phyloP scores from a whole-genome alignment of 2,797 vertebrate species.

The Microctenopoma stevenorrisi region DNA sequence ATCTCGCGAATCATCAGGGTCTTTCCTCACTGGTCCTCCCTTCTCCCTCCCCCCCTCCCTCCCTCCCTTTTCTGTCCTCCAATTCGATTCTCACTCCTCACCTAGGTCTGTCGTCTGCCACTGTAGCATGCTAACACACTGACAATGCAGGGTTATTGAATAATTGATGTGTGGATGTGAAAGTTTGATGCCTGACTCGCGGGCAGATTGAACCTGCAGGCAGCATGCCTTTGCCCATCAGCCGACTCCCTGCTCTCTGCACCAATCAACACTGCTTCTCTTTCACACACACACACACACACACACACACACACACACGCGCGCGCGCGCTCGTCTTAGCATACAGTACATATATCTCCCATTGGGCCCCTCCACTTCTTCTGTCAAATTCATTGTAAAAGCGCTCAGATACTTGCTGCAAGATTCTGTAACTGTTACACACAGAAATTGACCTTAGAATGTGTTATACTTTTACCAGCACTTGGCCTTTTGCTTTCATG shows the following conservation, averaged over 20 bases:
- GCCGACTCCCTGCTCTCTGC: slow-evolving; percentile 70
- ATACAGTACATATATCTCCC: slow-evolving; percentile 68
- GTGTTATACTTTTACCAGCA: slow-evolving; percentile 34
- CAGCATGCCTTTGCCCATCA: slow-evolving; percentile 77
- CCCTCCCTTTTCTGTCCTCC: slow-evolving; percentile 22
- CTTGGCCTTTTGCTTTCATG: slow-evolving; percentile 35
- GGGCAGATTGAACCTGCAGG: slow-evolving; percentile 85
- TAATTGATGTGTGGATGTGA: slow-evolving; percentile 84
- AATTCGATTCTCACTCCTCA: slow-evolving; percentile 47
- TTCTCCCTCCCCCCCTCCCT: slow-evolving; percentile 9
- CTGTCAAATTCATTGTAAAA: slow-evolving; percentile 68
- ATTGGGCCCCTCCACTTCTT: slow-evolving; percentile 49
- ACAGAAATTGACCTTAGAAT: slow-evolving; percentile 40
- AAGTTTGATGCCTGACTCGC: slow-evolving; percentile 84
- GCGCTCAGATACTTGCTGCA: slow-evolving; percentile 69
- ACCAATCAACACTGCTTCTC: slow-evolving; percentile 55
- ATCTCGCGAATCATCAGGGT: slow-evolving; percentile 30
- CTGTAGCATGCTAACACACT: slow-evolving; percentile 74
- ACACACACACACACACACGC: slow-evolving; percentile 21
- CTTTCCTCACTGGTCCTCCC: slow-evolving; percentile 18
- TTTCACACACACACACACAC: slow-evolving; percentile 18
- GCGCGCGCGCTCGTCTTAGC: slow-evolving; percentile 44
- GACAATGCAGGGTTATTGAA: slow-evolving; percentile 76
- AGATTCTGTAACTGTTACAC: slow-evolving; percentile 61
- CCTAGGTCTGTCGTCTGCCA: slow-evolving; percentile 73